phyloP scores from a whole-genome alignment of 2,888 invertebrate species.

The Acleris holmiana region DNA sequence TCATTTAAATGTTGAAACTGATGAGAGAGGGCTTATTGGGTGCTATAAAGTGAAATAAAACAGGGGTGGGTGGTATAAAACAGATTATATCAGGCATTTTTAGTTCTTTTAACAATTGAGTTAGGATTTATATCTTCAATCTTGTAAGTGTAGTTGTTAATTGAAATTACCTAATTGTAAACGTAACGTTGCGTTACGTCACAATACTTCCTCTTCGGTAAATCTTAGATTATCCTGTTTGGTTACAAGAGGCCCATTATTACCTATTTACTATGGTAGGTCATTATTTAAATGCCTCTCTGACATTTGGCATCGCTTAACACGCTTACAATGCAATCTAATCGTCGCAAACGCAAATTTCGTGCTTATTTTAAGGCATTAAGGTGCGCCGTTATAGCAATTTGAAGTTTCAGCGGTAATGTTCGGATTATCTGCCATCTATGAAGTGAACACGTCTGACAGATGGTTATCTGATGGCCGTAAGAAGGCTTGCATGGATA shows the following conservation, averaged over 20 bases:
- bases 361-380: slow-evolving; percentile 13
- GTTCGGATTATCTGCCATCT: slow-evolving; percentile 20
- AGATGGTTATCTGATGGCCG: slow-evolving; percentile 55
- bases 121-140: slow-evolving; percentile 5
- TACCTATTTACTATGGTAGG: slow-evolving; percentile 52
- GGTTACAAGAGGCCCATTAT: slow-evolving; percentile 47
- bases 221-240: slow-evolving; percentile 51
- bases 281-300: slow-evolving; percentile 54
- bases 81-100: neutral
- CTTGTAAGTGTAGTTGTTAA: slow-evolving; percentile 8
- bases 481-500: slow-evolving; percentile 49
- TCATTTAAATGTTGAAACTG: slow-evolving; percentile 47
- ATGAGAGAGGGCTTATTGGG: neutral
- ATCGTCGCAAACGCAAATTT: slow-evolving; percentile 8
- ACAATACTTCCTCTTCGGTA: slow-evolving; percentile 55
- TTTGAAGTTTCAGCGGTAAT: slow-evolving; percentile 12
- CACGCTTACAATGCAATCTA: slow-evolving; percentile 42
- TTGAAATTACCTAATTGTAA: slow-evolving; percentile 1
- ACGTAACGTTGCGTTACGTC: slow-evolving; percentile 42
- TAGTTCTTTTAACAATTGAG: slow-evolving; percentile 34
- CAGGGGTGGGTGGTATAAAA: too few species aligned
- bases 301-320: slow-evolving; percentile 57
- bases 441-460: slow-evolving; percentile 41
- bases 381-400: slow-evolving; percentile 10
- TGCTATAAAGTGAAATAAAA: too few species aligned